Conservation (phyloP, 2,888 invertebrate species). For the Hedychridium roseum region DNA sequence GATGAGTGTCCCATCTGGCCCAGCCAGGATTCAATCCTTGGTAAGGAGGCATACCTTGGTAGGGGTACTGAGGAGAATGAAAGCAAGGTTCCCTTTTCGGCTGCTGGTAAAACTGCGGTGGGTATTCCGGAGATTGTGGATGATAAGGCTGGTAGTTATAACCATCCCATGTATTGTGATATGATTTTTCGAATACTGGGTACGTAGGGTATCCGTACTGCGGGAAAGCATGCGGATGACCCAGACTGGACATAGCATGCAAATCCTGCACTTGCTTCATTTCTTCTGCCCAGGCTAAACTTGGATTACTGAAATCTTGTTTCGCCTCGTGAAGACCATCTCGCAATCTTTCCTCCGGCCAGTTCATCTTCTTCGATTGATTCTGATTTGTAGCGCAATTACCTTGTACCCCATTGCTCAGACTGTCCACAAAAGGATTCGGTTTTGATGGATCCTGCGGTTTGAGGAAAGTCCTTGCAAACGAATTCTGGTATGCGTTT, state of each 20-base stretch:
- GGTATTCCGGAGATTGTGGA: constrained; percentile 68
- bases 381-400: constrained; percentile 24
- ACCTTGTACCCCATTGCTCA: constrained; percentile 30
- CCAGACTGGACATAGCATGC: constrained; percentile 48
- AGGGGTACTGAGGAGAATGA: constrained; percentile 55
- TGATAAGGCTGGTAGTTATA: constrained; percentile 73
- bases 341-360: constrained; percentile 48
- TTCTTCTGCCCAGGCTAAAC: constrained; percentile 54
- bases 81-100: constrained; percentile 63
- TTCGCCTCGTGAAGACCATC: constrained; percentile 49
- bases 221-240: constrained; percentile 50
- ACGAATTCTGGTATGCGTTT: constrained; percentile 62
- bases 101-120: constrained; percentile 67
- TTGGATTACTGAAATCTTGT: constrained; percentile 45
- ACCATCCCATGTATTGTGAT: constrained; percentile 55
- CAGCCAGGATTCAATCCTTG: constrained; percentile 56
- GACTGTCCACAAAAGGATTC: constrained; percentile 46
- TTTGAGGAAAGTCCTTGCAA: constrained; percentile 68
- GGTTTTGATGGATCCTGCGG: constrained; percentile 70
- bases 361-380: constrained; percentile 43
- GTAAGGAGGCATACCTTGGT: constrained; percentile 54
- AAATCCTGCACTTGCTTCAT: constrained; percentile 59
- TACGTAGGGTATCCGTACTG: constrained; percentile 67
- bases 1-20: constrained; percentile 56
- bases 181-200: constrained; percentile 67